Evolutionary conservation across 2,888 invertebrate species (phyloP).

Genomic region (Acanthosepion lycidas): DNA sequence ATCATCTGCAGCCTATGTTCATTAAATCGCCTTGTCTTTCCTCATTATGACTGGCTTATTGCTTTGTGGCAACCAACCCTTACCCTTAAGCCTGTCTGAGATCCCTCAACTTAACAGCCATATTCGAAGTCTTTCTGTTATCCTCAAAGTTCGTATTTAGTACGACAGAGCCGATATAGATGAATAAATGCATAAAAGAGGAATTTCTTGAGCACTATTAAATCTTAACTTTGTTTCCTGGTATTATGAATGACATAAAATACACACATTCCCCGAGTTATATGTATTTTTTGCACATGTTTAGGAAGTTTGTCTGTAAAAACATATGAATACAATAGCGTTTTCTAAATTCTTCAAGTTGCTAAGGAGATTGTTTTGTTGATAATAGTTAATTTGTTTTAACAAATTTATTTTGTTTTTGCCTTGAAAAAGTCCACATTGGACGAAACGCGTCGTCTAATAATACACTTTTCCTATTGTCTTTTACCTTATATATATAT

Average conservation of each 20-base stretch:
- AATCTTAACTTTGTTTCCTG: background rate
- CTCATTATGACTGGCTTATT: background rate
- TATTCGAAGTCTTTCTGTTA: background rate
- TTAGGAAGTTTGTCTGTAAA: no score
- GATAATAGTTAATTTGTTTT: no score
- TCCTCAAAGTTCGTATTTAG: background rate
- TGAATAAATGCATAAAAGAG: background rate
- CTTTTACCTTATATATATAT: no score
- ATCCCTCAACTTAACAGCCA: background rate
- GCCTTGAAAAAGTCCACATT: no score
- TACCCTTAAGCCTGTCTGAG: background rate
- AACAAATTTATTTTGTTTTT: no score
- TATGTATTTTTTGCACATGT: no score
- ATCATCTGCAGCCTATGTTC: background rate
- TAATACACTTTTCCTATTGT: no score
- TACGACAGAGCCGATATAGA: background rate
- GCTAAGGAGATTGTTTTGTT: no score
- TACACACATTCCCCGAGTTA: background rate
- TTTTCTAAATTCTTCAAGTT: no score
- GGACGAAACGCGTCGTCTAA: no score
- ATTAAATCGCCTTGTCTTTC: constrained; percentile 3
- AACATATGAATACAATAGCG: background rate
- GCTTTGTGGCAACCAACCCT: background rate
- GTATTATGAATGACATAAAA: background rate
- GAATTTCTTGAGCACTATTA: background rate